phyloP scores from a whole-genome alignment of 2,113 vertebrate genomes.

The Fulica atra region DNA sequence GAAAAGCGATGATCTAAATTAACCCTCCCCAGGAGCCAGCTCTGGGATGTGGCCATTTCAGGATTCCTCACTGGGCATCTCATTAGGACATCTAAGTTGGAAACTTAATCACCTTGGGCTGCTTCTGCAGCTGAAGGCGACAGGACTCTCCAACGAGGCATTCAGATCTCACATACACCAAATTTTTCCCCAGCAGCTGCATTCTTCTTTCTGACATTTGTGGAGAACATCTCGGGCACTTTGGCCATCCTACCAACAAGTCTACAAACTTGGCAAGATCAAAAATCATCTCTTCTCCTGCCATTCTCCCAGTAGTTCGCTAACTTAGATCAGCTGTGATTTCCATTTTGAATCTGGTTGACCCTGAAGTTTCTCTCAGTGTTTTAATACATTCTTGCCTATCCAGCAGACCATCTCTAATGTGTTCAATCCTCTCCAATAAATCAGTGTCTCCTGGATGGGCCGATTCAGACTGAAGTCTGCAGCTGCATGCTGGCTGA shows the following conservation, averaged over 20 bases:
- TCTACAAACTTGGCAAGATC: background rate
- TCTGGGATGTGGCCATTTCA: background rate
- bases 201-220: constrained; percentile 16
- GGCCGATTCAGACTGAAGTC: background rate
- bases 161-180: background rate
- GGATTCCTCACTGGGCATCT: background rate
- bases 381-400: background rate
- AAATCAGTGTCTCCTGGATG: background rate
- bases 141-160: accelerated
- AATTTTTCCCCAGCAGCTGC: background rate
- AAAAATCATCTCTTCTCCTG: background rate
- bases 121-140: background rate
- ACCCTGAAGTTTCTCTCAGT: background rate
- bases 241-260: background rate
- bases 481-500: background rate
- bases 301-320: background rate
- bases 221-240: background rate
- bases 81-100: background rate
- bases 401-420: constrained; percentile 5
- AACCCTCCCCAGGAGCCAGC: background rate
- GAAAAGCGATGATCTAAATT: background rate
- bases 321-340: background rate
- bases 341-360: background rate
- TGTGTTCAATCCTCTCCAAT: background rate
- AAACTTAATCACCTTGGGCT: background rate